Percentiles rank a stretch among this genome's conserved stretches.
Evolutionary conservation across 2,888 invertebrate species (phyloP).

Genomic region (Xestia ashworthii): DNA sequence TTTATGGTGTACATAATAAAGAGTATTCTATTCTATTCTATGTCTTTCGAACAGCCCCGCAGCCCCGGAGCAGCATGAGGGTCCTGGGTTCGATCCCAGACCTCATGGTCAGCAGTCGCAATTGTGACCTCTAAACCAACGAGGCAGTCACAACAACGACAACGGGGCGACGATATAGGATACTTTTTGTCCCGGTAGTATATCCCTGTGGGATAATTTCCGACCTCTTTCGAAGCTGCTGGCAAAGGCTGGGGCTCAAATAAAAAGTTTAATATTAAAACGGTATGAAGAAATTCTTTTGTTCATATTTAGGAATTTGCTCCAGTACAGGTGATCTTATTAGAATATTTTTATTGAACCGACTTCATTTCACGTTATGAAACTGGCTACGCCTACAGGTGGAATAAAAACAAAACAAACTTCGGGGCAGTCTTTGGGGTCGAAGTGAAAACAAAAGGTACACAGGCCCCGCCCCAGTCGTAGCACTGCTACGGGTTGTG

Average conservation of each 20-base stretch:
- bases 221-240: background rate
- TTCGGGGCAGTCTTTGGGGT: too few relatives aligned
- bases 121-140: background rate
- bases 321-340: background rate
- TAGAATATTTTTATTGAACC: conserved; percentile 16
- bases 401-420: too few relatives aligned
- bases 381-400: background rate
- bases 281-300: background rate
- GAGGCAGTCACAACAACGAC: background rate
- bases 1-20: too few relatives aligned
- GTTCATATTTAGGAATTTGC: background rate
- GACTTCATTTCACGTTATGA: conserved; percentile 23
- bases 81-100: background rate
- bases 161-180: background rate
- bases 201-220: background rate
- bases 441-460: too few relatives aligned
- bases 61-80: too few relatives aligned
- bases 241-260: background rate
- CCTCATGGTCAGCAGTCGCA: too few relatives aligned
- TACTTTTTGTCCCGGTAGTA: background rate
- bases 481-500: too few relatives aligned
- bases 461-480: too few relatives aligned
- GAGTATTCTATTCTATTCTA: too few relatives aligned
- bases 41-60: too few relatives aligned
- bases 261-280: conserved; percentile 12